Base-by-base conservation (phyloP, 2,113 vertebrate species). In the Periophthalmodon schlosseri region DNA sequence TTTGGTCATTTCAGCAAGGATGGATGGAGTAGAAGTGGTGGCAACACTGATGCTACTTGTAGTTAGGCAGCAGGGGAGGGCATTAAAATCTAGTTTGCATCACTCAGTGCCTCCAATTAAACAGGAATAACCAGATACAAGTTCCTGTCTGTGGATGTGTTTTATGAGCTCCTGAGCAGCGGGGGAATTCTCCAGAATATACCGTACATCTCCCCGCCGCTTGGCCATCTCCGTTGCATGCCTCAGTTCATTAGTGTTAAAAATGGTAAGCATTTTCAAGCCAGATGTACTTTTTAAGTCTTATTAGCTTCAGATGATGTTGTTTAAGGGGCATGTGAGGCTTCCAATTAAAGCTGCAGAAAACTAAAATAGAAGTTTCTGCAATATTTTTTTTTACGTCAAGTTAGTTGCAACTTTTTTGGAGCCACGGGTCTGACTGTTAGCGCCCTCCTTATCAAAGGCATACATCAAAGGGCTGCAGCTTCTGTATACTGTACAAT, bases 61-160 rank as follows among this genome's bases (percentile, higher is more conserved):
- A 90, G 88, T 88, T 75, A 57, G 86, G 89, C 91, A 92, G 91
- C 91, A 88, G 91, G 91, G 91, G 89, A 90, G 89, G 90, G 82
- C 88, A 91, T 93, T 93, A 92, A 91, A 89, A 84, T 74, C 89
- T 89, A 89, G 89, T 90, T 91, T 91, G 90, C 90, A 92, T 92
- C 91, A 93, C 90, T 93, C 91, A 91, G 88, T 77, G 86, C 89
- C 83, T 93, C 91, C 92, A 93, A 93, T 93, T 93, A 93, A 93
- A 93, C 91, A 92, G 84, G 79, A 93, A 93, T 91, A 93, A 91
- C 87, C 89, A 88, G 87, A 90, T 91, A 89, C 88, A 88, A 90
- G 87, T 92, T 91, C 82, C 88, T 88, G 88, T 92, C 89, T 90
- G 84, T 76, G 84, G 82, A 89, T 84, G 80, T 90, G 86, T 89